Evolutionary conservation across 2,113 vertebrate genomes (phyloP).

Genomic region (Petaurus breviceps): DNA sequence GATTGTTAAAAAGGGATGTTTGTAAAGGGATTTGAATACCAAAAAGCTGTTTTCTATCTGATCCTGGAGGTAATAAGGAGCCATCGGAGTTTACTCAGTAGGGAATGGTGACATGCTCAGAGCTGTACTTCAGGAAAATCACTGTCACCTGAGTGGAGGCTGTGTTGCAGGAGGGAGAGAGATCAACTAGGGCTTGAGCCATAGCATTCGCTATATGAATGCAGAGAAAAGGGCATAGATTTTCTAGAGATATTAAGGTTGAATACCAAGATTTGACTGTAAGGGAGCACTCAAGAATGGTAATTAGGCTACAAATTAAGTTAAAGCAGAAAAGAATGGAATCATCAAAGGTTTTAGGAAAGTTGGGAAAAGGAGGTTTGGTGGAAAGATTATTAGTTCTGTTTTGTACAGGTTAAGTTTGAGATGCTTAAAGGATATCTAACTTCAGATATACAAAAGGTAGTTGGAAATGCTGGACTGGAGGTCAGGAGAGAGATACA

Average conservation of each 20-base stretch:
- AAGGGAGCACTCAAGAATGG: background rate
- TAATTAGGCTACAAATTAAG: background rate
- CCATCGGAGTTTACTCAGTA: background rate
- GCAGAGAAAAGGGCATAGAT: too few species aligned
- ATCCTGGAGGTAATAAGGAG: background rate
- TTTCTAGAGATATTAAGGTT: too few species aligned
- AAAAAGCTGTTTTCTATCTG: background rate
- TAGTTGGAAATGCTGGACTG: background rate
- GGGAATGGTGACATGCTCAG: too few species aligned
- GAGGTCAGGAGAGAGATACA: background rate
- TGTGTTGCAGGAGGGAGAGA: too few species aligned
- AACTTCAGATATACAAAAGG: background rate
- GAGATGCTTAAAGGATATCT: background rate
- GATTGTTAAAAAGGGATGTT: background rate
- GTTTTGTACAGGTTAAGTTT: background rate
- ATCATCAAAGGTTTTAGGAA: background rate
- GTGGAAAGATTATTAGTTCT: background rate
- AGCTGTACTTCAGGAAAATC: too few species aligned
- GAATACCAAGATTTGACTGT: background rate
- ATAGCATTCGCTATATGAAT: too few species aligned
- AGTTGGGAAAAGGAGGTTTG: background rate
- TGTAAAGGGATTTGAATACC: background rate
- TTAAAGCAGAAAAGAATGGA: background rate
- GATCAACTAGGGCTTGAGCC: too few species aligned
- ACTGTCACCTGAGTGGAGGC: too few species aligned